phyloP scores from a whole-genome alignment of 53 echinoderm and acorn worm species.

The Echinometra lucunter region DNA sequence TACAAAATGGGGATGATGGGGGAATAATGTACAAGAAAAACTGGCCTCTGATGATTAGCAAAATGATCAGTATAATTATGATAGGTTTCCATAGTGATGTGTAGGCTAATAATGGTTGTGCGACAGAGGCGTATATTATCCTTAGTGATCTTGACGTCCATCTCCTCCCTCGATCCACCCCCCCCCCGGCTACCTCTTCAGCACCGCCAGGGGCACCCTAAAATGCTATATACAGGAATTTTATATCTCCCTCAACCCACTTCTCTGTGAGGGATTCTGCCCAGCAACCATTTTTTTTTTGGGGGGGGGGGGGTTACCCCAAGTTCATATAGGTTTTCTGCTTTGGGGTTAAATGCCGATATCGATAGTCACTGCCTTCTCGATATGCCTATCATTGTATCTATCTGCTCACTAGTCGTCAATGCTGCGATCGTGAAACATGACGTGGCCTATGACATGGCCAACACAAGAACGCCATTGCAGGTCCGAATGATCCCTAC shows the following conservation, averaged over 20 bases:
- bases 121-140: no score
- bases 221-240: no score
- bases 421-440: neutral
- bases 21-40: neutral
- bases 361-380: neutral
- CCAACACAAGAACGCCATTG: neutral
- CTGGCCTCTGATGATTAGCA: neutral
- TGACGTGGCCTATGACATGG: neutral
- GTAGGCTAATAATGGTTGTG: neutral
- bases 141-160: no score
- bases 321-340: no score
- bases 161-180: no score
- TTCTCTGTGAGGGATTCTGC: no score
- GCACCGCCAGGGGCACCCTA: no score
- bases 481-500: slow-evolving; percentile 3
- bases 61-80: neutral
- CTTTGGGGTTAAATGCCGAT: neutral
- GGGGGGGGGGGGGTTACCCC: no score
- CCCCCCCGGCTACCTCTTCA: no score
- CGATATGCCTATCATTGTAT: neutral
- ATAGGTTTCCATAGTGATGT: neutral
- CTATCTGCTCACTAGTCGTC: neutral
- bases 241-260: no score
- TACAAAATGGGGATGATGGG: neutral
- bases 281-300: no score